phyloP scores from a whole-genome alignment of 1,140 invertebrate species.

The Drosophila murphyi region DNA sequence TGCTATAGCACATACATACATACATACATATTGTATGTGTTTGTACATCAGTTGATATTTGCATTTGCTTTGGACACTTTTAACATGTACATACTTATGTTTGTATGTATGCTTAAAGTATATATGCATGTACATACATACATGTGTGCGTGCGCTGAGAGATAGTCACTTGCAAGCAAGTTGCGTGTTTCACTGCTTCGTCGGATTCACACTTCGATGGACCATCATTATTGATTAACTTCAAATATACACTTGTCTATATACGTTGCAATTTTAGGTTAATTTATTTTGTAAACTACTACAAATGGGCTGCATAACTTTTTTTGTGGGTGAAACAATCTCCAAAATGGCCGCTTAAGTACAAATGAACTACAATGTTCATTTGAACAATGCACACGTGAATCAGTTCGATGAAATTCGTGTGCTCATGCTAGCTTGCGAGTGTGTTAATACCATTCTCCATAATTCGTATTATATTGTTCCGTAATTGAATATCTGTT shows the following conservation, averaged over 20 bases:
- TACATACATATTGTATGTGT: constrained; percentile 11
- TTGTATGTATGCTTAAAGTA: constrained; percentile 29
- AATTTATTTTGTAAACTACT: constrained; percentile 62
- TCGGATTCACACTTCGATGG: constrained; percentile 49
- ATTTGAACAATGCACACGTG: constrained; percentile 45
- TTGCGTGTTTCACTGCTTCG: constrained; percentile 69
- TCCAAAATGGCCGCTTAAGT: constrained; percentile 76
- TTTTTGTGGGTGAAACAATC: constrained; percentile 77
- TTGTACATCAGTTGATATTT: constrained; percentile 45
- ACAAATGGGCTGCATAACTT: constrained; percentile 78
- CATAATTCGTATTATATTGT: constrained; percentile 7
- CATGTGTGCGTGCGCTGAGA: constrained; percentile 68
- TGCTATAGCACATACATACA: constrained; percentile 19
- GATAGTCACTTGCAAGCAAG: constrained; percentile 66
- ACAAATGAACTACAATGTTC: constrained; percentile 39
- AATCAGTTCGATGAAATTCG: constrained; percentile 32
- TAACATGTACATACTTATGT: constrained; percentile 39
- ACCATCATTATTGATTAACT: constrained; percentile 63
- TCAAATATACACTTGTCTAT: constrained; percentile 64
- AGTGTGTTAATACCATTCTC: constrained; percentile 8
- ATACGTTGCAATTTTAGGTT: constrained; percentile 57
- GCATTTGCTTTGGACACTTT: constrained; percentile 46
- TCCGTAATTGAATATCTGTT: constrained; percentile 1
- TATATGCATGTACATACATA: constrained; percentile 50
- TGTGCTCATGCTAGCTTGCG: constrained; percentile 23